Evolutionary conservation across 2,113 vertebrate genomes (phyloP), one percentile per base, ranked within the genome.

Genomic region (Cepphus grylle): DNA sequence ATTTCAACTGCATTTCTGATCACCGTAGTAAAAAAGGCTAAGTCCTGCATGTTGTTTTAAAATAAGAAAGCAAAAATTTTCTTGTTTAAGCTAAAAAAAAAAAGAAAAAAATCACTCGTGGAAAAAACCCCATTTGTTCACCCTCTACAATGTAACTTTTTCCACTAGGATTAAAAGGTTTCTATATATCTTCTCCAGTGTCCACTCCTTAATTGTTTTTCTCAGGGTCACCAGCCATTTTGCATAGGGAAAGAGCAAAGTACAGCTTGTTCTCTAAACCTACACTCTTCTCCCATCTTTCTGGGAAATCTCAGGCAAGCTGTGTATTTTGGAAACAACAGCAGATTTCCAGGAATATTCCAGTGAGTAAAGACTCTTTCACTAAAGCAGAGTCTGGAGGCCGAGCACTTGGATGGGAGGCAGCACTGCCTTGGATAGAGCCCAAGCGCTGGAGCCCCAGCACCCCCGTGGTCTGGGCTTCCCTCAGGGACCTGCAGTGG

Each of bases 381-480:
- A 61, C 4, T 32, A 8, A 43, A 50, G 47, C n/a, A 4, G 38
- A 15, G 25, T 8, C 56, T 50, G 65, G 20, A 42, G 53, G 7
- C 45, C 17, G 30, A 15, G 82, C 29, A 5, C 63, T 56, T 2
- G 2, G 20, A 8, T 26, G 21, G 38, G n/a, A 11, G 27, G 43
- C 11, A 84, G 56, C 1, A 0, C 40, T 21, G 53, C 6, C 4
- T 3, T 8, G 52, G 32, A 38, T 5, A 19, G 61, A 47, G 22
- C 22, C 36, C 12, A 11, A 29, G 19, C 15, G 1, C 12, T 16
- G 2, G 8, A 83, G 56, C 45, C 49, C 53, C 61, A 2, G 53
- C 1, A 12, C 29, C 66, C 14, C 43, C 0, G 0, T 4, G 30
- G 4, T 6, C 5, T 8, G 6, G 34, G 52, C 34, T 72, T 52